A percentile compares a stretch with the other conserved stretches of the same genome.
Evolutionary conservation across 2,797 vertebrate species (phyloP).

Genomic region (Jordanella pulchra): DNA sequence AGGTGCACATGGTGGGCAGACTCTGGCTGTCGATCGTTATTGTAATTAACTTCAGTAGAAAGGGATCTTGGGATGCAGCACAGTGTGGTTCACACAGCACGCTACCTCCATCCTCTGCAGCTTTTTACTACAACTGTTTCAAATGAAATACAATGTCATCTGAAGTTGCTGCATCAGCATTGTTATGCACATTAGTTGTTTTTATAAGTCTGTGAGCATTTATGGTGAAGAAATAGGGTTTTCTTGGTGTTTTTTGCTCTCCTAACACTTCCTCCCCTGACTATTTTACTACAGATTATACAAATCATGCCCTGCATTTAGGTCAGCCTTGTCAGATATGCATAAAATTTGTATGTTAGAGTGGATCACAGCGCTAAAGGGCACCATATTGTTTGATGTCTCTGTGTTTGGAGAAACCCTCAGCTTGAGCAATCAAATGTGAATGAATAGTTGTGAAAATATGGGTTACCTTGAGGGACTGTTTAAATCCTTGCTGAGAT

Average conservation of each 20-base stretch:
- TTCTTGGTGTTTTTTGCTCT: too few species aligned
- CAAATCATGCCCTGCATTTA: too few species aligned
- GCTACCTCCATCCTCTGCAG: conserved; percentile 17
- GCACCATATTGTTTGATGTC: too few species aligned
- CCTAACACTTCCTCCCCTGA: too few species aligned
- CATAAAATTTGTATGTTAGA: too few species aligned
- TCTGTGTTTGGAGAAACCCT: too few species aligned
- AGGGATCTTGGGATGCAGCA: conserved; percentile 55
- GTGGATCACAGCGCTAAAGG: too few species aligned
- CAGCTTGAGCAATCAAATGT: not conserved
- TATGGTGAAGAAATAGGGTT: not conserved
- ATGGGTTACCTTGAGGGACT: not conserved
- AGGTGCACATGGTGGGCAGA: conserved; percentile 6
- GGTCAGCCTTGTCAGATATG: too few species aligned
- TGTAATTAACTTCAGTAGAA: conserved; percentile 68
- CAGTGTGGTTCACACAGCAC: conserved; percentile 24
- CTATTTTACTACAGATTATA: too few species aligned
- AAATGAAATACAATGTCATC: not conserved
- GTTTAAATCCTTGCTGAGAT: not conserved
- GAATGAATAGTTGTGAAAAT: not conserved
- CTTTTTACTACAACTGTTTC: not conserved
- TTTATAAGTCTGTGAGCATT: not conserved
- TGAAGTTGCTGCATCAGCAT: not conserved
- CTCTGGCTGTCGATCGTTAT: conserved; percentile 63
- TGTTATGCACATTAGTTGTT: not conserved